Evolutionary conservation across 1,140 invertebrate species (phyloP).

Genomic region (Chelonus insularis): DNA sequence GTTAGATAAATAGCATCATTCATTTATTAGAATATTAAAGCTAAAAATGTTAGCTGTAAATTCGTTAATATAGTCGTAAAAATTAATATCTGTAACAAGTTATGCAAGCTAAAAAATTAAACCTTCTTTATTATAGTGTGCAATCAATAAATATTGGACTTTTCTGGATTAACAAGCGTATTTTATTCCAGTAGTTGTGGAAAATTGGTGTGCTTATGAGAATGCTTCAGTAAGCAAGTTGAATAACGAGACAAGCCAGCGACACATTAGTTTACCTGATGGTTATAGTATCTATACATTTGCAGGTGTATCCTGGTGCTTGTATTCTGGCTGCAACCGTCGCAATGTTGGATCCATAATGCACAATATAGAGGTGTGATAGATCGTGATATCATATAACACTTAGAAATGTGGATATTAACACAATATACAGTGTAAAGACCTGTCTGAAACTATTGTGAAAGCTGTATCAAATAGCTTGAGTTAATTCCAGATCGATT

Average conservation of each 20-base stretch:
- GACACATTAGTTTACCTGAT: not conserved
- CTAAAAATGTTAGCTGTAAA: too few species aligned
- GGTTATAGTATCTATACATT: too few species aligned
- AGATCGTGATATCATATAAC: constrained; percentile 3
- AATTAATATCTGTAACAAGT: too few species aligned
- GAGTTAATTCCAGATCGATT: not conserved
- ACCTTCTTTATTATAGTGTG: not conserved
- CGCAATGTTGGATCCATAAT: constrained; percentile 22
- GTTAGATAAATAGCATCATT: too few species aligned
- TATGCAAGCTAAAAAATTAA: not conserved
- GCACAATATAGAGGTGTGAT: constrained; percentile 21
- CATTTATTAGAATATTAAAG: not conserved
- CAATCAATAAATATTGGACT: constrained; percentile 1
- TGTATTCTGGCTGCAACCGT: constrained; percentile 1
- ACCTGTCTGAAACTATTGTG: constrained; percentile 8
- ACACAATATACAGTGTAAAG: not conserved
- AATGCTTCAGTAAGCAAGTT: constrained; percentile 12
- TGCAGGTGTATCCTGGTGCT: too few species aligned
- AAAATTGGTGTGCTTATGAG: constrained; percentile 21
- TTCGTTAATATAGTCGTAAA: too few species aligned
- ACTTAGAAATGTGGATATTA: not conserved
- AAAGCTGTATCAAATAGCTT: not conserved
- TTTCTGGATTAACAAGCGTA: constrained; percentile 7
- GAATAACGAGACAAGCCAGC: not conserved
- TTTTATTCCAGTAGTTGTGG: constrained; percentile 16